Conservation (phyloP, 2,797 vertebrate genomes). For the Clarias fuscus region DNA sequence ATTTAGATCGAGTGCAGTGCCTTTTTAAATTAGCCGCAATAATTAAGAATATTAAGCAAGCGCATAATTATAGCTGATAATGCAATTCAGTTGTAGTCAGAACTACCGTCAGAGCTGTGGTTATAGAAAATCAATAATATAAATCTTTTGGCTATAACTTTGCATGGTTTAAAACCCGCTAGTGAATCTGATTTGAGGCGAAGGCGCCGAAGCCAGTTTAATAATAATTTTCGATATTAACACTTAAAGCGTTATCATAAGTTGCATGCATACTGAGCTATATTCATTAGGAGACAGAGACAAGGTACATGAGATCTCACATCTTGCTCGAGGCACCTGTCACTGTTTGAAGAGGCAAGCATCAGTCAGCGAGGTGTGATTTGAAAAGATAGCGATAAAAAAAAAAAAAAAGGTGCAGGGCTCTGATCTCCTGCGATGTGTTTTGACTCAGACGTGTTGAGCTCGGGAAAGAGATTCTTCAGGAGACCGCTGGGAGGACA, state of each 20-base stretch:
- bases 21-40: neutral
- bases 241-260: neutral
- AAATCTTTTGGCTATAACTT: neutral
- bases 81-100: neutral
- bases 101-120: neutral
- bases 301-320: neutral
- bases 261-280: neutral
- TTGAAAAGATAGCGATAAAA: conserved; percentile 40
- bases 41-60: neutral
- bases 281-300: neutral
- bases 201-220: neutral
- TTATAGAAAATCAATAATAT: neutral
- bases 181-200: neutral
- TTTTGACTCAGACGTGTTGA: conserved; percentile 55
- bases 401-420: conserved; percentile 27
- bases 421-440: conserved; percentile 55
- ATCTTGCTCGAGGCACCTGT: conserved; percentile 29
- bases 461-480: conserved; percentile 18
- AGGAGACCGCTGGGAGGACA: conserved; percentile 46
- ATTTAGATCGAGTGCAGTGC: too few species aligned
- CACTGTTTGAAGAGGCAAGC: conserved; percentile 32
- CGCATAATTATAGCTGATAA: neutral
- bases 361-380: conserved; percentile 50
- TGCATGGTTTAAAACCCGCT: neutral
- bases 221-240: neutral